Evolutionary conservation across 2,888 invertebrate genomes (phyloP).

Genomic region (Lypha dubia): DNA sequence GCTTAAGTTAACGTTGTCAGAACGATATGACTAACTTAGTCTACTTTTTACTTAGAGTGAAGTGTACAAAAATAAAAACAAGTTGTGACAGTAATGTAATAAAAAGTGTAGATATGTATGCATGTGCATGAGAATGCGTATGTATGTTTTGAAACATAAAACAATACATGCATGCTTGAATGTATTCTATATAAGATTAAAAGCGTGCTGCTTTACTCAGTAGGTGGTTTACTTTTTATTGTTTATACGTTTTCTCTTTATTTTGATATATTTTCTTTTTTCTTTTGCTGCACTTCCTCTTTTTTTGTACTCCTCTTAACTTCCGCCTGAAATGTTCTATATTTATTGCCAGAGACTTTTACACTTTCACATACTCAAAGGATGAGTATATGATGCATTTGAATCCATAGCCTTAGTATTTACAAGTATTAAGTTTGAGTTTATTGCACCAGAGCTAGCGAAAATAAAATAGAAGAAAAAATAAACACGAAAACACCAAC

Average conservation of each 20-base stretch:
- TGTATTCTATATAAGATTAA: constrained; percentile 63
- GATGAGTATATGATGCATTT: constrained; percentile 38
- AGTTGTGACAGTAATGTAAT: too few species aligned
- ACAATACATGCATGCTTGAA: constrained; percentile 56
- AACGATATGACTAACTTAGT: too few species aligned
- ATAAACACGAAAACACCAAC: background rate
- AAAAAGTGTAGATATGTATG: constrained; percentile 21
- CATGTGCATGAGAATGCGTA: constrained; percentile 12
- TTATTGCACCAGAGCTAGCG: constrained; percentile 36
- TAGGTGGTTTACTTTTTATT: constrained; percentile 53
- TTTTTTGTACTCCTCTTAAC: constrained; percentile 29
- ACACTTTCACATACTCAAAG: background rate
- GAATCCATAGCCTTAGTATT: constrained; percentile 47
- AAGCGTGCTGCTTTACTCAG: constrained; percentile 60
- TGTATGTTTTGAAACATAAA: constrained; percentile 19
- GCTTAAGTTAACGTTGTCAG: too few species aligned
- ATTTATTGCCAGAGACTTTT: constrained; percentile 38
- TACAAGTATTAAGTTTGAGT: constrained; percentile 44
- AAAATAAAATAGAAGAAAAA: too few species aligned
- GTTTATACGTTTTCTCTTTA: constrained; percentile 6
- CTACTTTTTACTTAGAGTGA: background rate
- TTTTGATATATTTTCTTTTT: constrained; percentile 18
- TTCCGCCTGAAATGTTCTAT: constrained; percentile 49
- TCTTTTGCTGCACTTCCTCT: constrained; percentile 31
- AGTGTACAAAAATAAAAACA: constrained; percentile 23